Conservation (phyloP, 1,140 invertebrate genomes). For the Lysiphlebus fabarum region DNA sequence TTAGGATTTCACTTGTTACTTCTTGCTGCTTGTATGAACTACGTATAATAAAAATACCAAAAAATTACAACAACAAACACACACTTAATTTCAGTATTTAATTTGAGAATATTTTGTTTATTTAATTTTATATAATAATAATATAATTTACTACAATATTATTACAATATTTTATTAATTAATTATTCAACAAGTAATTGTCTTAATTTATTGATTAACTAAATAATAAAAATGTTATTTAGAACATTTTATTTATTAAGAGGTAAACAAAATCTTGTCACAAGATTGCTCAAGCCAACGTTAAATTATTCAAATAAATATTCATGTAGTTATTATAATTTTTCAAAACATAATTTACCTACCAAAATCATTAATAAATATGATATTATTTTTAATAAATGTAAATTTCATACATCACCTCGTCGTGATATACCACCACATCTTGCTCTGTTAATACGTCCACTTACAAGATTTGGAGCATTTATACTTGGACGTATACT, state of each 20-base stretch:
- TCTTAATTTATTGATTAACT: too few species aligned
- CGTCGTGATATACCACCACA: constrained; percentile 34
- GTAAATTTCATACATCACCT: constrained; percentile 41
- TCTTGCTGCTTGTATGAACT: constrained; percentile 33
- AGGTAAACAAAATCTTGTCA: not conserved
- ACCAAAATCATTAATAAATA: constrained; percentile 11
- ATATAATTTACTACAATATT: too few species aligned
- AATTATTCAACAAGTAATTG: too few species aligned
- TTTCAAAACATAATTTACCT: not conserved
- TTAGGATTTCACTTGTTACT: constrained; percentile 34
- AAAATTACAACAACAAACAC: not conserved
- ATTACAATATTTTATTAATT: too few species aligned
- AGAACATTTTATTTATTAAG: constrained; percentile 12
- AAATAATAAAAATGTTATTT: constrained; percentile 13
- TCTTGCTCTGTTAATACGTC: constrained; percentile 39
- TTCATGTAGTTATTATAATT: not conserved
- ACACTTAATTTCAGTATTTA: too few species aligned
- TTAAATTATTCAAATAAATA: too few species aligned
- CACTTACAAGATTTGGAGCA: constrained; percentile 40
- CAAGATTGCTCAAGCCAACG: too few species aligned
- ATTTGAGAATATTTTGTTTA: too few species aligned
- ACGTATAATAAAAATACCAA: constrained; percentile 23
- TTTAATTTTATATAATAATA: too few species aligned
- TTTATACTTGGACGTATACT: constrained; percentile 46
- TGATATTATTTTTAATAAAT: constrained; percentile 25